A percentile compares a stretch with the other conserved stretches of the same genome.
phyloP scores from a whole-genome alignment of 2,113 vertebrate species.

The Agelaius phoeniceus region DNA sequence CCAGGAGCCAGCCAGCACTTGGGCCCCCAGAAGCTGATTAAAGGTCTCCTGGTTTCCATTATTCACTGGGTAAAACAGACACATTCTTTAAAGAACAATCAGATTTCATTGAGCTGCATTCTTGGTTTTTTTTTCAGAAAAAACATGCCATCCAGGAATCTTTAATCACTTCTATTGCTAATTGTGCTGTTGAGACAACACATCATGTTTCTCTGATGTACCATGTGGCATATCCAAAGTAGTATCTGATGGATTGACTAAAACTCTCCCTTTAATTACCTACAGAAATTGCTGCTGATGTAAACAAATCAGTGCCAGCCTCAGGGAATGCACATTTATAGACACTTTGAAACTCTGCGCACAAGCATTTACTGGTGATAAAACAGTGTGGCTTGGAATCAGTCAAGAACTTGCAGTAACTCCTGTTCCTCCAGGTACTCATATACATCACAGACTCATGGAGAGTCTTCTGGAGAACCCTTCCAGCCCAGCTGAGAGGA shows the following conservation, averaged over 20 bases:
- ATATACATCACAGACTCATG: neutral
- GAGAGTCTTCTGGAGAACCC: neutral
- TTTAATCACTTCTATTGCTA: neutral
- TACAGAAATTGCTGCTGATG: neutral
- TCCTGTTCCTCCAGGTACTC: neutral
- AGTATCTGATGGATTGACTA: neutral
- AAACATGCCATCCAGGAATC: neutral
- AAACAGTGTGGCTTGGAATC: neutral
- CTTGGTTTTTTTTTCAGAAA: neutral
- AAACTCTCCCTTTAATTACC: conserved; percentile 6
- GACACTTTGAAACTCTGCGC: neutral
- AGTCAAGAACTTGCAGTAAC: neutral
- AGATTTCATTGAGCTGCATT: neutral
- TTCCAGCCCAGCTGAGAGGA: neutral
- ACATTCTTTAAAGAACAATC: neutral
- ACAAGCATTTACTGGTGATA: neutral
- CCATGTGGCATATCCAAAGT: neutral
- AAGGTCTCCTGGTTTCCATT: conserved; percentile 10
- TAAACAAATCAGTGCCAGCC: neutral
- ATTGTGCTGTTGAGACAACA: neutral
- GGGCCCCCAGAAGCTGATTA: neutral
- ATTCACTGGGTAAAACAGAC: neutral
- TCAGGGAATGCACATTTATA: neutral
- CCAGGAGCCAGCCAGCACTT: neutral
- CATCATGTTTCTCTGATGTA: neutral